Conservation (phyloP, 2,113 vertebrate species). For the Talpa occidentalis region DNA sequence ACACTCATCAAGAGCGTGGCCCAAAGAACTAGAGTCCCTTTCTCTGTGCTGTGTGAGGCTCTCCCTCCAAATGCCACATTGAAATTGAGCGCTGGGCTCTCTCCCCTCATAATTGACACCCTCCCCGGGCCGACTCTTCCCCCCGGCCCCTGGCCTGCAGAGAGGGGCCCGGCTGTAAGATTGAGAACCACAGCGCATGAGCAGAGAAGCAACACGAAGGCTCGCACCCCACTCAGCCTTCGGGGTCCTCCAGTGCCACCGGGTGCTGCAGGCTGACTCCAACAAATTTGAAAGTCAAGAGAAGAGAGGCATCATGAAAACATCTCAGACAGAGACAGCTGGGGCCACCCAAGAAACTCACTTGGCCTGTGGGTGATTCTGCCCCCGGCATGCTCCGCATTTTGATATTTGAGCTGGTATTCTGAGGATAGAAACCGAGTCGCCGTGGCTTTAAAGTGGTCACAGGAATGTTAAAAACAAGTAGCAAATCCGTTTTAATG, state of each 20-base stretch:
- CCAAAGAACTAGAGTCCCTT: neutral
- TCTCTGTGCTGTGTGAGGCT: neutral
- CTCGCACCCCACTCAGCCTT: neutral
- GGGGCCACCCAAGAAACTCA: neutral
- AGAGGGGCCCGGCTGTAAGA: neutral
- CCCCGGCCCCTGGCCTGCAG: neutral
- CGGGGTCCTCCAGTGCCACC: too few relatives aligned
- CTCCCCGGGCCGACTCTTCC: neutral
- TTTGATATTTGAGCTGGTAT: neutral
- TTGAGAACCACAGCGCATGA: too few relatives aligned
- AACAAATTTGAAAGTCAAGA: neutral
- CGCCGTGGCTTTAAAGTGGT: neutral
- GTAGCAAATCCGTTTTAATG: neutral
- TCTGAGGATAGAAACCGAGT: neutral
- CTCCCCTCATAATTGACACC: neutral
- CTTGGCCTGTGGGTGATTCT: neutral
- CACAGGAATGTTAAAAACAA: constrained; percentile 19
- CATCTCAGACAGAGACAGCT: neutral
- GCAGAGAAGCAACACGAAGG: neutral
- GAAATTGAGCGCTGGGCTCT: neutral
- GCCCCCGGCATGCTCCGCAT: fast-evolving
- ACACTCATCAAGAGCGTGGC: neutral
- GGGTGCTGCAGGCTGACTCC: neutral
- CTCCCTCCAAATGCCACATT: neutral
- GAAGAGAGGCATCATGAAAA: neutral